A percentile compares a stretch with the other conserved stretches of the same genome.
Evolutionary conservation across 2,888 invertebrate genomes (phyloP).

Genomic region (Liodrosophila aerea): DNA sequence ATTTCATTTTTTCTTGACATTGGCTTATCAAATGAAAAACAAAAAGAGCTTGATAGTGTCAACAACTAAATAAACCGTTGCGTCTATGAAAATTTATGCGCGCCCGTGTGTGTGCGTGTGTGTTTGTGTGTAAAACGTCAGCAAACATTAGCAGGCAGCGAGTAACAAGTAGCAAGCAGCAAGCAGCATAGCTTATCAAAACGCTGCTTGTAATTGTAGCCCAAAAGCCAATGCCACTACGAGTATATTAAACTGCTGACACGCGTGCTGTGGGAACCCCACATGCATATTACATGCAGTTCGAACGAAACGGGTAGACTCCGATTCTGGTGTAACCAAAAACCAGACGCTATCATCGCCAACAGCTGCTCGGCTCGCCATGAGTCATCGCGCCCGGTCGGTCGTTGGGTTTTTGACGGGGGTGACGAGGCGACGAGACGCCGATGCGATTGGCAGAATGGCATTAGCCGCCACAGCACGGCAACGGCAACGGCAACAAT

Average conservation of each 20-base stretch:
- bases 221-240: conserved; percentile 61
- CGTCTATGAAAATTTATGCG: conserved; percentile 45
- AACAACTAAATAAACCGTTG: conserved; percentile 20
- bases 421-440: neutral
- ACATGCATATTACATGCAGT: conserved; percentile 34
- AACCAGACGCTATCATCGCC: conserved; percentile 44
- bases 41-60: conserved; percentile 52
- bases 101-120: conserved; percentile 33
- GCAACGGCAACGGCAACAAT: conserved; percentile 13
- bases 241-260: conserved; percentile 46
- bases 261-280: conserved; percentile 62
- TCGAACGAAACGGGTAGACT: conserved; percentile 57
- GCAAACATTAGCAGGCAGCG: conserved; percentile 25
- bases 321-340: conserved; percentile 36
- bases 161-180: too few relatives aligned
- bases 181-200: too few relatives aligned
- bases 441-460: too few relatives aligned
- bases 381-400: conserved; percentile 48
- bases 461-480: conserved; percentile 8
- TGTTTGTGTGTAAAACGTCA: conserved; percentile 35
- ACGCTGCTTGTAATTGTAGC: conserved; percentile 64
- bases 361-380: conserved; percentile 40
- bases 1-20: conserved; percentile 52
- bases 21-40: conserved; percentile 66
- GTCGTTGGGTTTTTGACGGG: neutral